Base-by-base conservation (phyloP, 2,797 vertebrate species). In the Crenuchus spilurus region DNA sequence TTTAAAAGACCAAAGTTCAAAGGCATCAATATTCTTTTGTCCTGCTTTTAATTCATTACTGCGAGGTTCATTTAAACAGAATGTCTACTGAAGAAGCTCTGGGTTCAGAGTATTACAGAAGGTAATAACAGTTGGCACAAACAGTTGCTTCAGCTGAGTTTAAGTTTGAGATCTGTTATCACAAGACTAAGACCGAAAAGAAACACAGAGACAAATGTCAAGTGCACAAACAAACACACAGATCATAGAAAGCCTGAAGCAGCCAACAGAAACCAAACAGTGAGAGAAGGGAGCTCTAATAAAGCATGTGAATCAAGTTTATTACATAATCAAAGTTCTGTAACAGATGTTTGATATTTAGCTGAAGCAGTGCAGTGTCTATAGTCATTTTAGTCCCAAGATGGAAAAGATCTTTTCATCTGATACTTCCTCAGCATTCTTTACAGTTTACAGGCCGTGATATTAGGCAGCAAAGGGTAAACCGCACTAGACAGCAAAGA, bases 391-490 rank as follows among this genome's bases (percentile, higher is more conserved):
- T 33, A 31, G 28, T 14, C 16, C 31, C 28, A 20, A 60, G 13
- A 28, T 42, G 14, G 5, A 44, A 33, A 37, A 76, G 67, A 70
- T 30, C 60, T 49, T n/a, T 42, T 9, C 11, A 6, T 4, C 9
- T 16, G 30, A 76, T 49, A 41, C 33, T 24, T 18, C 31, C 30
- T 33, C 20, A 24, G 60, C 49, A 75, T 71, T 67, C 83, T 85
- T 71, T 71, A 78, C 77, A 72, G 74, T 83, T 87, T 75, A 86
- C 78, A 66, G 37, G 6, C 82, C 82, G 72, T 84, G 85, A 86
- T 86, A 87, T 88, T 86, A 74, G 77, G 81, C 85, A 84, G 82
- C 77, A 42, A 64, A 44, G 6, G 69, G 22, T 44, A 86, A 87
- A 44, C 26, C 48, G 22, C 30, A 55, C 61, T 58, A 70, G 51